Conservation (phyloP, 1,140 invertebrate genomes). For the Globodera rostochiensis region DNA sequence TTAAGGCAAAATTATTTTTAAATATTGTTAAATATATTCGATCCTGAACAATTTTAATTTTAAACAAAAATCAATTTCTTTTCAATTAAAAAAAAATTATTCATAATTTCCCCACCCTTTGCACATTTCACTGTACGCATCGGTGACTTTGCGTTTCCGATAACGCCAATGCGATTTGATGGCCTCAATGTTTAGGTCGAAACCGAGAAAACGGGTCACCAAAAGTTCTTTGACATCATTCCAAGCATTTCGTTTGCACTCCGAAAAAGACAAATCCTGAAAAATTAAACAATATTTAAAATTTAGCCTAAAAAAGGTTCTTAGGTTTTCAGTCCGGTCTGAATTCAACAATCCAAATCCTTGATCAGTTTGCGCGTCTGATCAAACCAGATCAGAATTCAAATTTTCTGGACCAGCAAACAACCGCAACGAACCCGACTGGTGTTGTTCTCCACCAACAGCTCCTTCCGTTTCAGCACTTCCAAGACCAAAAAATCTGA, state of each 20-base stretch:
- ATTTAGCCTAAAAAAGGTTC: no score
- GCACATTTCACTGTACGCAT: constrained; percentile 38
- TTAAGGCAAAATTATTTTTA: constrained; percentile 25
- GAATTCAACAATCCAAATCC: no score
- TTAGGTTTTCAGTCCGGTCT: no score
- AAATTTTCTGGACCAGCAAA: no score
- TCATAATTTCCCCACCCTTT: not conserved
- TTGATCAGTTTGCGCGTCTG: no score
- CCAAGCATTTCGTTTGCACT: constrained; percentile 47
- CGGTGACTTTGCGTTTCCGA: constrained; percentile 41
- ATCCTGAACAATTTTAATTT: constrained; percentile 5
- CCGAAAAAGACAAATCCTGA: constrained; percentile 40
- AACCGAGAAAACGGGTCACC: constrained; percentile 21
- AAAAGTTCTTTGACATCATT: constrained; percentile 39
- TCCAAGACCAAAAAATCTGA: constrained; percentile 39
- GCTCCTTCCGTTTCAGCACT: constrained; percentile 38
- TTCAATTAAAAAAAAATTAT: constrained; percentile 21
- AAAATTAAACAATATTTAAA: not conserved
- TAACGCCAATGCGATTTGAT: constrained; percentile 46
- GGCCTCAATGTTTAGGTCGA: constrained; percentile 44
- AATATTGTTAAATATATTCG: no score
- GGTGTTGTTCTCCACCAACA: constrained; percentile 42
- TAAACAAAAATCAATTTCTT: not conserved
- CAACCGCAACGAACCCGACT: constrained; percentile 23
- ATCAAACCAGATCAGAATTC: no score